A percentile compares a stretch with the other conserved stretches of the same genome.
These are phyloP conservation scores for Leucoraja erinaceus DNA, from an alignment of 2,113 vertebrate species.

Conservation along the genomic window DNA sequence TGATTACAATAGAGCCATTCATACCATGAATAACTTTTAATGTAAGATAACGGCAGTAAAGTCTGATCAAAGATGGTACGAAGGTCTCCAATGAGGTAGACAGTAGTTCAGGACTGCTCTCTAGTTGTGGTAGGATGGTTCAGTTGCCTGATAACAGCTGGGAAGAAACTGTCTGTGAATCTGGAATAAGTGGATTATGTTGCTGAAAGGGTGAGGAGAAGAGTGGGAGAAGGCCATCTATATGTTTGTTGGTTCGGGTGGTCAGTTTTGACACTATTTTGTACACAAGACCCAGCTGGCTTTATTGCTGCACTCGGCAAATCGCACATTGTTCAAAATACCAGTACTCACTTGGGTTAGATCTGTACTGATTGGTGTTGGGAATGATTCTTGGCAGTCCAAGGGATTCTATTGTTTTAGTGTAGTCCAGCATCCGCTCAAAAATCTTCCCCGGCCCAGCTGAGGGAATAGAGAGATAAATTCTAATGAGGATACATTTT, in stretches of 20 bases:
- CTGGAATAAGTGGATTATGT: too few species aligned
- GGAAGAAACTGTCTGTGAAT: too few species aligned
- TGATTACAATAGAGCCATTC: too few species aligned
- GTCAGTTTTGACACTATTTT: neutral
- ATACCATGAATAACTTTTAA: too few species aligned
- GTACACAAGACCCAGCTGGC: neutral
- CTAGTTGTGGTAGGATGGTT: too few species aligned
- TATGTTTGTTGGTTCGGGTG: neutral
- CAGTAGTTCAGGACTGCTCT: too few species aligned
- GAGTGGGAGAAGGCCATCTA: neutral
- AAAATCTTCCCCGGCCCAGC: constrained; percentile 89
- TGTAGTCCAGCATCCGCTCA: constrained; percentile 87
- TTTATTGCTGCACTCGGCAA: neutral
- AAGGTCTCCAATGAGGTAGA: too few species aligned
- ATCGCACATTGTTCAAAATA: neutral
- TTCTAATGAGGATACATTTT: neutral
- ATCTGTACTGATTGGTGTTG: constrained; percentile 87
- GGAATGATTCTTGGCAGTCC: constrained; percentile 79
- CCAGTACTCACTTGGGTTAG: constrained; percentile 69
- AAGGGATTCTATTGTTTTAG: constrained; percentile 82
- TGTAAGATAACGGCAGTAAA: too few species aligned
- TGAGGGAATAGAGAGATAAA: constrained; percentile 47
- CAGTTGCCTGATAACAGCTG: too few species aligned
- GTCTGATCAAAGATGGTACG: too few species aligned
- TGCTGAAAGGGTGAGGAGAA: neutral